Evolutionary conservation across 2,797 vertebrate species (phyloP).

Genomic region (Lutra lutra): DNA sequence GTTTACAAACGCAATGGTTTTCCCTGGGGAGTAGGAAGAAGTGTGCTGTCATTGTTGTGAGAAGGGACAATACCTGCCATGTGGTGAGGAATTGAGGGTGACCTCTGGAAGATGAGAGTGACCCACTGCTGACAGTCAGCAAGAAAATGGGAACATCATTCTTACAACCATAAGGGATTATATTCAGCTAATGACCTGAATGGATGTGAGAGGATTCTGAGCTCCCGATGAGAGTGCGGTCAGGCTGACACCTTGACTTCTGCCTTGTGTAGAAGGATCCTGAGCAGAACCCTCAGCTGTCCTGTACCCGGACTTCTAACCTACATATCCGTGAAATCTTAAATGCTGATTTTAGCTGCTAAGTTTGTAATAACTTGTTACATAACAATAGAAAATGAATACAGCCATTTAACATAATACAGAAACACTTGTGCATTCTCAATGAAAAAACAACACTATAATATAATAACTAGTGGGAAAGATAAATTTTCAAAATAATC

Average conservation of each 20-base stretch:
- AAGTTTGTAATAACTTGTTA: neutral
- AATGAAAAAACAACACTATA: neutral
- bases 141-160: neutral
- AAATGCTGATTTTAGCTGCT: neutral
- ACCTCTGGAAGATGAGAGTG: neutral
- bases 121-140: neutral
- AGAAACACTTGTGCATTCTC: neutral
- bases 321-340: neutral
- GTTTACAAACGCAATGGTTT: neutral
- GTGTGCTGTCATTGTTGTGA: neutral
- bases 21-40: neutral
- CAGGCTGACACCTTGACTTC: neutral
- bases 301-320: neutral
- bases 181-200: neutral
- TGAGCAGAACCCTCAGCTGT: neutral
- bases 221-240: neutral
- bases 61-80: neutral
- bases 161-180: neutral
- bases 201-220: neutral
- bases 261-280: neutral
- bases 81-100: neutral
- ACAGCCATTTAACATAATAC: neutral
- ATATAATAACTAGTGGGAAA: neutral
- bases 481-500: conserved; percentile 36
- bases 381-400: neutral